Conservation (phyloP, 2,113 vertebrate genomes). For the western clawed frog (Xenopus tropicalis) region DNA sequence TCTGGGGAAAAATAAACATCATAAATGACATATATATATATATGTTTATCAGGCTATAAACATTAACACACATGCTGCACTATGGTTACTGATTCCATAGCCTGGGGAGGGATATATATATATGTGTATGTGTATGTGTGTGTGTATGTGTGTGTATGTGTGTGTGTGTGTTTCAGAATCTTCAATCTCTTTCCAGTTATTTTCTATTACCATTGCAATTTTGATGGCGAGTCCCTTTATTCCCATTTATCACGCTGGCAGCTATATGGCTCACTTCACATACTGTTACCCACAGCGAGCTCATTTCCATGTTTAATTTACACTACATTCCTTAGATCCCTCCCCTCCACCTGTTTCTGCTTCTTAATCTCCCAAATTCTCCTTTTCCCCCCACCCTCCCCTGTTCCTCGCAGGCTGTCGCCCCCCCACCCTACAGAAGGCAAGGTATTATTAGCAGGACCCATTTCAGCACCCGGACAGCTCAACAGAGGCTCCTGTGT, state of each 20-base stretch:
- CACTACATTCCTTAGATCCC: conserved; percentile 26
- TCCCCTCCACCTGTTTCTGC: conserved; percentile 36
- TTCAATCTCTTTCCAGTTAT: too few relatives aligned
- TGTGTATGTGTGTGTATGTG: too few relatives aligned
- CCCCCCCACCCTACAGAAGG: not conserved
- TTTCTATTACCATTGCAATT: too few relatives aligned
- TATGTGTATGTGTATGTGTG: too few relatives aligned
- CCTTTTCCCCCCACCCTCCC: not conserved
- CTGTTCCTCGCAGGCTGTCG: conserved; percentile 1
- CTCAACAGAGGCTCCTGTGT: not conserved
- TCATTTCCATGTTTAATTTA: conserved; percentile 42
- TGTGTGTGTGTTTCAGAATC: too few relatives aligned
- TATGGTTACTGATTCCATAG: too few relatives aligned
- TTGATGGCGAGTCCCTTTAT: too few relatives aligned
- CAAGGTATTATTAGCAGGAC: not conserved
- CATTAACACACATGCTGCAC: too few relatives aligned
- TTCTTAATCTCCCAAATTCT: conserved; percentile 30
- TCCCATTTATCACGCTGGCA: not conserved
- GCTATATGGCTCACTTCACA: conserved; percentile 25
- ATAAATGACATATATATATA: too few relatives aligned
- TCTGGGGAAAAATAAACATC: too few relatives aligned
- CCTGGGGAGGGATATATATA: too few relatives aligned
- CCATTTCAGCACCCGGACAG: conserved; percentile 10
- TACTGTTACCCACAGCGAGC: conserved; percentile 20
- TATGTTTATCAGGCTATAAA: too few relatives aligned